These are phyloP conservation scores for Ornithoptera priamus DNA, from an alignment of 2,888 invertebrate genomes.

Conservation along the genomic window DNA sequence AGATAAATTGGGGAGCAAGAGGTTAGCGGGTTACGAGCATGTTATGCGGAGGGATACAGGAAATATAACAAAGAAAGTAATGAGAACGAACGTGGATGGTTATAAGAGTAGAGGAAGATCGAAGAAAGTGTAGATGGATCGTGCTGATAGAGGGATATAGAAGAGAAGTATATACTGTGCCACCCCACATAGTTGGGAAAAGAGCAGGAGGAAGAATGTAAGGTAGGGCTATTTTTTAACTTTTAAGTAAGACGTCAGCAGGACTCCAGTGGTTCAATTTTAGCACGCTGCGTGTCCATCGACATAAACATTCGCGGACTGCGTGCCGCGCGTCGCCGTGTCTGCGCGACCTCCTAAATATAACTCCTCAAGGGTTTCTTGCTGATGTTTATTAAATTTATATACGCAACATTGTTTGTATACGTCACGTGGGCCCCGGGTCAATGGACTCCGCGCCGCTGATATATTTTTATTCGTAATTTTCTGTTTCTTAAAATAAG, in stretches of 20 bases:
- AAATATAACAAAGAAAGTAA: too few species aligned
- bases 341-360: slow-evolving; percentile 69
- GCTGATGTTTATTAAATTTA: slow-evolving; percentile 71
- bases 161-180: too few species aligned
- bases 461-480: slow-evolving; percentile 42
- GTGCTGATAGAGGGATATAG: too few species aligned
- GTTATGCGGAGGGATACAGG: too few species aligned
- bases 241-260: slow-evolving; percentile 8
- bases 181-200: too few species aligned
- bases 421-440: slow-evolving; percentile 61
- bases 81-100: too few species aligned
- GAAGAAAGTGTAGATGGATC: too few species aligned
- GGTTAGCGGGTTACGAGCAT: too few species aligned
- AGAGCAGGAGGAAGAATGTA: too few species aligned
- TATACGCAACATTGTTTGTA: slow-evolving; percentile 70
- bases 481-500: slow-evolving; percentile 40
- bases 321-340: slow-evolving; percentile 51
- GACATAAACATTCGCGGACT: slow-evolving; percentile 63
- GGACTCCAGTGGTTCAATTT: slow-evolving; percentile 40
- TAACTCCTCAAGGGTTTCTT: slow-evolving; percentile 74
- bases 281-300: slow-evolving; percentile 55
- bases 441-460: slow-evolving; percentile 53
- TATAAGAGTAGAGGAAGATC: too few species aligned
- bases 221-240: neutral
- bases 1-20: too few species aligned